Conservation (phyloP, 2,797 vertebrate species). For the Channa striata region DNA sequence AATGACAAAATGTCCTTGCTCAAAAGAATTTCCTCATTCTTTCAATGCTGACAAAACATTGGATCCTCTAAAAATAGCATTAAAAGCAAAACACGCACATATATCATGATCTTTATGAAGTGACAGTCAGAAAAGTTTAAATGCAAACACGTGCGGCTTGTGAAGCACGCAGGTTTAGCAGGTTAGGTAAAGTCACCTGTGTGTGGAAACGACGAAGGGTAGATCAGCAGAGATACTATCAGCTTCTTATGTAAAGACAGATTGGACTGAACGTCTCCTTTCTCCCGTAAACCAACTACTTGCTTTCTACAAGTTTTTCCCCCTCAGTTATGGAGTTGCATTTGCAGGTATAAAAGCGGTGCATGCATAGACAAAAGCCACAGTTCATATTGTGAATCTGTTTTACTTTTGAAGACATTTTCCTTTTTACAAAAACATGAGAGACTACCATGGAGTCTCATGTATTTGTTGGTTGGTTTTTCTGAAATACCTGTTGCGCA, state of each 20-base stretch:
- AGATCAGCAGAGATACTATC: not conserved
- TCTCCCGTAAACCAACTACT: no score
- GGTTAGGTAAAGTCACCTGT: constrained; percentile 3
- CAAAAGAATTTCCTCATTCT: not conserved
- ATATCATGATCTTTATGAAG: not conserved
- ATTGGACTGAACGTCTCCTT: no score
- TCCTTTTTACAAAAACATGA: no score
- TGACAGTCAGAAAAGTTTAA: not conserved
- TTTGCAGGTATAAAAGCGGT: no score
- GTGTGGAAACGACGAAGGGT: not conserved
- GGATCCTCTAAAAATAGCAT: not conserved
- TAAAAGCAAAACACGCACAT: not conserved
- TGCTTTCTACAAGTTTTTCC: no score
- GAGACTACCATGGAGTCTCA: no score
- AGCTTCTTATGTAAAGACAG: not conserved
- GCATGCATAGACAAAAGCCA: no score
- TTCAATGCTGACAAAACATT: not conserved
- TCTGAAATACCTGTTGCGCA: no score
- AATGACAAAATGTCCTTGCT: not conserved
- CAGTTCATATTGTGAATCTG: no score
- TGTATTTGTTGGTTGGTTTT: no score
- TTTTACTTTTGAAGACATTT: no score
- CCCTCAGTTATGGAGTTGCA: no score
- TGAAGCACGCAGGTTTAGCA: constrained; percentile 21
- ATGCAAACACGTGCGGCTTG: not conserved